Evolutionary conservation across 2,113 vertebrate species (phyloP), one percentile per base, ranked within the genome.

Genomic region (Plotosus lineatus): DNA sequence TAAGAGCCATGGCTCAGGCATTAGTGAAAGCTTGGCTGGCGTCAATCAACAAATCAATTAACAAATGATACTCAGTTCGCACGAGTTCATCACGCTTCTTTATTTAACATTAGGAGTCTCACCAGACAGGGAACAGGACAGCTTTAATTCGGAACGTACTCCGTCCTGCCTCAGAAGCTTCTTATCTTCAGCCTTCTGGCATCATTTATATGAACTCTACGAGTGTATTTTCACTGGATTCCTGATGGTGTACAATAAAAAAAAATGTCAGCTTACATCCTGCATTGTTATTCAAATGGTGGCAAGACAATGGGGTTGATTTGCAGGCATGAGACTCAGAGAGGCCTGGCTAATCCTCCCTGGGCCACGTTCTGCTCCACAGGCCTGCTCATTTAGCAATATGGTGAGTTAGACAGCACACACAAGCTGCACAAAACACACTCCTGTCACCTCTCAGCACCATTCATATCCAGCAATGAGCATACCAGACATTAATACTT

Each of bases 401-500:
- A 77, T 92, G 91, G 86, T 86, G 86, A 89, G 86, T 89, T 88
- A 91, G 91, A 93, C 89, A 89, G 89, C 83, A 86, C 72, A 71
- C 53, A 78, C 42, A 40, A 58, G 60, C 60, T 53, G 60, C 58
- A 66, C 42, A 60, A 73, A 46, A 79, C 48, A 46, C 80, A 42
- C 60, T 84, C 50, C 69, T 78, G 60, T 77, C 85, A 80, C 72
- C 56, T 77, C 68, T 63, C 73, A 78, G 74, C 73, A 77, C 68
- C 60, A n/a, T 82, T 51, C 31, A 60, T 36, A 72, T 40, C 65
- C 77, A 78, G 53, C 74, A 60, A 76, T 46, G 15, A 82, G 78
- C 68, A 83, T 65, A 55, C 73, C 36, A 46, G 51, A 60, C 77
- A 63, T 76, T 78, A 79, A 77, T 72, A 75, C 73, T 75, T 66